Base-by-base conservation (phyloP, 1,140 invertebrate species). In the Zaprionus inermis region DNA sequence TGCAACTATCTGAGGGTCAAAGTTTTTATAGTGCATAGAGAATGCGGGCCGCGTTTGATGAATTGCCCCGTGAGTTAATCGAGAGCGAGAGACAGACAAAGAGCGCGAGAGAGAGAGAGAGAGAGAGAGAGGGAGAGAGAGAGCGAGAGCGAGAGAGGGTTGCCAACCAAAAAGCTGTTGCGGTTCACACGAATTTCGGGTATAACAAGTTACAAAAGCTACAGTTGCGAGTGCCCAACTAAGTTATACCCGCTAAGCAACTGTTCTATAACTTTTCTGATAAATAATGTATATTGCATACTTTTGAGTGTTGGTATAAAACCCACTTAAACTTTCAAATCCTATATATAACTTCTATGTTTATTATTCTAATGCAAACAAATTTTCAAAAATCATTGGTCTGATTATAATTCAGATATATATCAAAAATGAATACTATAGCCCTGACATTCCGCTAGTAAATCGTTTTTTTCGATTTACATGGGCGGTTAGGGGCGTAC, bases 11-110 rank as follows among this genome's bases (percentile, higher is more conserved):
- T 74, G 69, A 81, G 82, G 82, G 82, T 85, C 83, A 86, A 82
- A 76, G 83, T 80, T 88, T 88, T 88, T 89, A 89, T 89, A 88
- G 83, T 80, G 83, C 83, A 86, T 86, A 79, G 79, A 79, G 76
- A 86, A 86, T 86, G 83, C 83, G 83, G 83, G 84, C 70, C 71
- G n/a, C 38, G 70, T 86, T 88, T 86, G 84, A 88, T 88, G 84
- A 86, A 88, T 85, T 78, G 75, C 70, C 59, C 51, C 54, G 58
- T 63, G 78, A 77, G 83, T 79, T 86, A 88, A 86, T 86, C 83
- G 83, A 88, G n/a, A 9, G 7, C 2, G 36, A 41, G 2, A 16
- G 6, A 9, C 5, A 16, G 14, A 41, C 5, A n/a, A 0, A 0
- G 14, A n/a, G 6, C 0, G n/a, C 5, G 38, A 7, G 6, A 41